These are phyloP conservation scores for Circaetus gallicus DNA, from an alignment of 2,113 vertebrate genomes.

Conservation along the genomic window DNA sequence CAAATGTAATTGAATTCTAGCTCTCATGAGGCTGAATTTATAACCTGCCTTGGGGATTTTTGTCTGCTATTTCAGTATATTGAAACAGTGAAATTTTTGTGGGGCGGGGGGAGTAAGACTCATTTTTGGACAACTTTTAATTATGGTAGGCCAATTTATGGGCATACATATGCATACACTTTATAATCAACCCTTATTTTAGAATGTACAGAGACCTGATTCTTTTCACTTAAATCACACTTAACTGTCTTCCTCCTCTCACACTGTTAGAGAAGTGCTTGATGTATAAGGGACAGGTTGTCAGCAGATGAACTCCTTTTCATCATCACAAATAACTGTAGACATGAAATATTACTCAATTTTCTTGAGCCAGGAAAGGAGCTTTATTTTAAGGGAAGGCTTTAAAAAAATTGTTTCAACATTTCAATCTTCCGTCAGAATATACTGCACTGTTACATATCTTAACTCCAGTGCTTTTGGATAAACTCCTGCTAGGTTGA, in stretches of 20 bases:
- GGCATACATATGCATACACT: not conserved
- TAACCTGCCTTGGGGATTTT: not conserved
- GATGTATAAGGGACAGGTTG: conserved; percentile 28
- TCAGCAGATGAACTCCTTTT: conserved; percentile 46
- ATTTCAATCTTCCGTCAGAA: conserved; percentile 35
- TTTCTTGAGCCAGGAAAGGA: conserved; percentile 17
- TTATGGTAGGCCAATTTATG: not conserved
- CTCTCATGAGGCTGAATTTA: not conserved
- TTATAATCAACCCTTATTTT: not conserved
- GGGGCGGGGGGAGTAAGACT: not conserved
- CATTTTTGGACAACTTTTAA: not conserved
- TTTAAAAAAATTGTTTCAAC: conserved; percentile 40
- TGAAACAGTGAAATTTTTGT: not conserved
- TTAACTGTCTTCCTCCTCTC: not conserved
- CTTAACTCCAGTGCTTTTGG: not conserved
- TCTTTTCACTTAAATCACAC: conserved; percentile 5
- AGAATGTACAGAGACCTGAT: not conserved
- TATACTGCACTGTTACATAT: not conserved
- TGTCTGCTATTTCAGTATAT: not conserved
- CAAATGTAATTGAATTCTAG: conserved; percentile 37
- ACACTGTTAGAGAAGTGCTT: not conserved
- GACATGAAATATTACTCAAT: conserved; percentile 50
- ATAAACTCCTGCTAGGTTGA: not conserved
- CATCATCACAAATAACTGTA: conserved; percentile 42
- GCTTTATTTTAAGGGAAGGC: conserved; percentile 30